Conservation (phyloP, 1,140 invertebrate genomes). For the Stegodyphus dumicola region DNA sequence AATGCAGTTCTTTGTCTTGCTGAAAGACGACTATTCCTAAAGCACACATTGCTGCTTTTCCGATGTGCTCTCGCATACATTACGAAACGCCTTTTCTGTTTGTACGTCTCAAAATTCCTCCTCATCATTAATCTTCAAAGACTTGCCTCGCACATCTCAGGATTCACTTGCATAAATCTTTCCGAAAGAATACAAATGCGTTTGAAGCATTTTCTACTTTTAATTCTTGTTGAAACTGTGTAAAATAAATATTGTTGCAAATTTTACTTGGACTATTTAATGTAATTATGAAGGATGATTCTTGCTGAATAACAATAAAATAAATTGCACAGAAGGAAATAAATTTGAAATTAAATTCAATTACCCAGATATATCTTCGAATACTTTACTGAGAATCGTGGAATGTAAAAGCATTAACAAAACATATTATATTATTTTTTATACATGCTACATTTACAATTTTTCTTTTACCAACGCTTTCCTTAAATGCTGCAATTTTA, state of each 20-base stretch:
- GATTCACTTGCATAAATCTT: conserved; percentile 29
- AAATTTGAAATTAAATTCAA: too few relatives aligned
- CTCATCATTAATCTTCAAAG: conserved; percentile 30
- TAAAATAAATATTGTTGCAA: background rate
- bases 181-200: background rate
- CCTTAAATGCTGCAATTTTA: too few relatives aligned
- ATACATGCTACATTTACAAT: too few relatives aligned
- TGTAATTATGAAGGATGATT: too few relatives aligned
- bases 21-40: background rate
- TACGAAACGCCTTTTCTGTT: conserved; percentile 24
- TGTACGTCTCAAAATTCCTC: conserved; percentile 10
- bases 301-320: too few relatives aligned
- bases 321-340: too few relatives aligned
- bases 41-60: background rate
- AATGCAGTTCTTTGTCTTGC: conserved; percentile 22
- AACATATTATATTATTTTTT: too few relatives aligned
- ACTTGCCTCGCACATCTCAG: background rate
- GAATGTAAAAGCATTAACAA: too few relatives aligned
- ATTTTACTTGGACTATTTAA: too few relatives aligned
- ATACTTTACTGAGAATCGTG: too few relatives aligned
- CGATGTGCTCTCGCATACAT: conserved; percentile 26
- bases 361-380: too few relatives aligned
- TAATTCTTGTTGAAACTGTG: background rate
- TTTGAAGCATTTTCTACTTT: background rate
- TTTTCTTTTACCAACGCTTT: too few relatives aligned